Evolutionary conservation across 2,113 vertebrate species (phyloP).

Genomic region (Cynopterus brachyotis): DNA sequence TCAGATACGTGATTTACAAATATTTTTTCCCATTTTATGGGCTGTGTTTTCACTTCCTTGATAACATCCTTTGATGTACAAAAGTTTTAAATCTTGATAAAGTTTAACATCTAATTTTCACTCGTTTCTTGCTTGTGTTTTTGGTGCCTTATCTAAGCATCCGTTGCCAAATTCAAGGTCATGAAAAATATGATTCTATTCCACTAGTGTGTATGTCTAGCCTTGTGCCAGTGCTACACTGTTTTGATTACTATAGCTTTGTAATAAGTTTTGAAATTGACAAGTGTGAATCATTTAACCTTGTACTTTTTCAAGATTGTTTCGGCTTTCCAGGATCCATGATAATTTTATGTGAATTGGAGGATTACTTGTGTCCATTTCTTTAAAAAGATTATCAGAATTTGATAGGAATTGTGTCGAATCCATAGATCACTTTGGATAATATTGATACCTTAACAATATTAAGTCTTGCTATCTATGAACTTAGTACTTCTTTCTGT

Average conservation of each 20-base stretch:
- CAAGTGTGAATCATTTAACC: neutral
- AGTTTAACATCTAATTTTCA: no score
- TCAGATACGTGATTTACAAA: neutral
- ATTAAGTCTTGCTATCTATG: neutral
- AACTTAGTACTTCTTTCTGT: neutral
- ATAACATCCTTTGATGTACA: neutral
- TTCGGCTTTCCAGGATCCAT: neutral
- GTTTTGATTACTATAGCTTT: neutral
- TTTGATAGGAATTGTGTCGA: neutral
- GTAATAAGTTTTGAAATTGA: neutral
- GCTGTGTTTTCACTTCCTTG: neutral
- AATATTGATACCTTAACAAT: neutral
- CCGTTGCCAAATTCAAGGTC: no score
- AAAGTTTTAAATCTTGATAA: neutral
- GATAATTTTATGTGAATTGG: neutral
- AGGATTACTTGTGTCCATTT: neutral
- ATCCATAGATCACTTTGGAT: neutral
- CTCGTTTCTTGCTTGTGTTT: no score
- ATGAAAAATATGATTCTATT: no score
- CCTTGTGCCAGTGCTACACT: no score
- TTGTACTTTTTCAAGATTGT: neutral
- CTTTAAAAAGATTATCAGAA: neutral
- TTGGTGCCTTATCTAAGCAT: no score
- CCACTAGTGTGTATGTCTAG: no score
- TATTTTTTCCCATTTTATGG: neutral